These are phyloP conservation scores for Thymelicus lineola DNA, from an alignment of 2,888 invertebrate species.

Conservation along the genomic window DNA sequence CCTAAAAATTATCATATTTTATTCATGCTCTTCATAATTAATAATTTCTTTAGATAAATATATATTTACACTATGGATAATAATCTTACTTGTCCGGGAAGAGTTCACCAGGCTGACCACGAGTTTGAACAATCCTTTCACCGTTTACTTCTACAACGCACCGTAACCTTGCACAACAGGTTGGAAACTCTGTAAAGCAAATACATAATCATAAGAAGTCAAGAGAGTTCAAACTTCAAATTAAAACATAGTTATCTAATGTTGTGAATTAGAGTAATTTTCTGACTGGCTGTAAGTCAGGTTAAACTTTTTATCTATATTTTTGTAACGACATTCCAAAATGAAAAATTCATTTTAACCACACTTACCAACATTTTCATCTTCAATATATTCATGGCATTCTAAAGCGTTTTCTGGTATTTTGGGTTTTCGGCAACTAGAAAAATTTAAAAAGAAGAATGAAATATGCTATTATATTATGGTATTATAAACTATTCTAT, in stretches of 20 bases:
- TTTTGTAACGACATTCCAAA: background rate
- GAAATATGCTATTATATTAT: background rate
- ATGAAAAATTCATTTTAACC: background rate
- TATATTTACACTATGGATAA: background rate
- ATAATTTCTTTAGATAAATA: too few species aligned
- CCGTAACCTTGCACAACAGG: conserved; percentile 75
- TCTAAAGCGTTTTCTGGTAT: conserved; percentile 80
- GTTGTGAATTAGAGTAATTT: too few species aligned
- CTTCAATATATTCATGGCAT: conserved; percentile 81
- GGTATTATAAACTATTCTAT: too few species aligned
- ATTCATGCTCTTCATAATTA: too few species aligned
- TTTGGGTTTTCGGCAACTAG: conserved; percentile 78
- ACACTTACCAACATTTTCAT: conserved; percentile 77
- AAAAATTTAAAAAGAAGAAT: conserved; percentile 37
- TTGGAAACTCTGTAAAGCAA: conserved; percentile 68
- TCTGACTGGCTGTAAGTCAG: too few species aligned
- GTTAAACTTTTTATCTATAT: too few species aligned
- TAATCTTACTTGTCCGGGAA: conserved; percentile 77
- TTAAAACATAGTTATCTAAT: too few species aligned
- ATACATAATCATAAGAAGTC: background rate
- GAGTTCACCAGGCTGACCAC: conserved; percentile 79
- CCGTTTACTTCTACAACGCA: conserved; percentile 79
- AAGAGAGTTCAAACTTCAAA: too few species aligned
- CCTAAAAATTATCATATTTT: conserved; percentile 47
- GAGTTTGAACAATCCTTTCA: conserved; percentile 77